phyloP scores from a whole-genome alignment of 64 coral and sea anemone genomes.

The Dendronephthya gigantea region DNA sequence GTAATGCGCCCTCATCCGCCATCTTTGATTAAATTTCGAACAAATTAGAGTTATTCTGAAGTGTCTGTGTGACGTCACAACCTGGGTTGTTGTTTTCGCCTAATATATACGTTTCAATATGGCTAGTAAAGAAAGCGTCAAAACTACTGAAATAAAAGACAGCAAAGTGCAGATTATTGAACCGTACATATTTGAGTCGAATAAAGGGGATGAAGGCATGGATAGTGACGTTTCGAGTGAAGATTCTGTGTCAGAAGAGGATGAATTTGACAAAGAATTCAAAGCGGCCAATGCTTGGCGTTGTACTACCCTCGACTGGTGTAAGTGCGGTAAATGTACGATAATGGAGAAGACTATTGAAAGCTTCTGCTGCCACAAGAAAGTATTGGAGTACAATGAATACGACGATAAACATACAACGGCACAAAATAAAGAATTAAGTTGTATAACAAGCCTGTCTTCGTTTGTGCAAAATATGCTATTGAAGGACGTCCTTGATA shows the following conservation, averaged over 20 bases:
- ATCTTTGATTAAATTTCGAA: too few species aligned
- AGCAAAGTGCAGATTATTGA: not conserved
- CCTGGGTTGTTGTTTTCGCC: too few species aligned
- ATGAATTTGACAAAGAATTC: not conserved
- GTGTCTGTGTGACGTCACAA: too few species aligned
- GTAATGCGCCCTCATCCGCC: too few species aligned
- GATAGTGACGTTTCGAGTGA: too few species aligned
- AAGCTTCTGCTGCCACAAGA: not conserved
- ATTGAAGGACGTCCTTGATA: not conserved
- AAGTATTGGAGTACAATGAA: not conserved
- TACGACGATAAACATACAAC: not conserved
- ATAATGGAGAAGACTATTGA: not conserved
- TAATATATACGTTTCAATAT: too few species aligned
- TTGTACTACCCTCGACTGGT: not conserved
- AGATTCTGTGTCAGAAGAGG: not conserved
- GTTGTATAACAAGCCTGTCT: not conserved
- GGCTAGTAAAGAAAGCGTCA: too few species aligned
- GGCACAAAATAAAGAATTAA: not conserved
- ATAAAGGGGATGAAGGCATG: too few species aligned
- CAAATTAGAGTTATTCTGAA: too few species aligned
- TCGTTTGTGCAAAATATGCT: not conserved
- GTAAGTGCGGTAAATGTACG: not conserved
- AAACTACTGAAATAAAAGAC: too few species aligned
- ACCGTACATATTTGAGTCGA: not conserved
- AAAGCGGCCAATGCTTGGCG: not conserved